Evolutionary conservation across 1,140 invertebrate genomes (phyloP), one percentile per base, ranked within the genome.

Genomic region (Archivesica marissinica): DNA sequence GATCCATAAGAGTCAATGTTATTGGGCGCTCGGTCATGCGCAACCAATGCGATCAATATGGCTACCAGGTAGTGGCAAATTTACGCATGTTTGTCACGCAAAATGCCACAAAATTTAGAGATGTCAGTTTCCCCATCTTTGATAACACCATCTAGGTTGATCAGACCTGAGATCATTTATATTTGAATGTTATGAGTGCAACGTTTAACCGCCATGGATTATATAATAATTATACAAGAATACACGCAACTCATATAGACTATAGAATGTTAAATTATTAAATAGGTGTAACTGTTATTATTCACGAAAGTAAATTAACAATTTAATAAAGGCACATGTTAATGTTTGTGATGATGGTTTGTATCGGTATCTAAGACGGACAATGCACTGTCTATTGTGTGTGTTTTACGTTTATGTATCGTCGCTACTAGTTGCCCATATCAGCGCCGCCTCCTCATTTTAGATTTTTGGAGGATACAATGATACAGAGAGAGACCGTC

Each of bases 1-100:
- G 68, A 72, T 72, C 68, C 68, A 72, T 72, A 17, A 56, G n/a
- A 72, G 68, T 72, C 68, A 23, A 7, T 72, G 68, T 72, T 72
- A 72, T 44, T 28, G 68, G 41, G 68, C 68, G 68, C 68, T 72
- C 68, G 68, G 68, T 72, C 68, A 72, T 72, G 68, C 68, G 68
- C 68, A 72, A 52, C 68, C n/a, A 72, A 72, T 72, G 17, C 25
- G 41, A 72, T 72, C 68, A 72, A 72, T 72, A 72, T 72, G 68
- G 68, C 68, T 72, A 72, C 68, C 68, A 50, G 68, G 68, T 72
- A 72, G n/a, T 47, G 28, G 33, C 13, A 47, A 15, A 44, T 47
- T 47, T 30, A 47, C 41, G 68, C 68, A n/a, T 64, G 39, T 72
- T 50, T 72, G 50, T 47, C 68, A 72, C 68, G 68, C 68, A 7